These are phyloP conservation scores for Diadumene lineata DNA, from an alignment of 92 coral and sea anemone genomes.

Conservation along the genomic window DNA sequence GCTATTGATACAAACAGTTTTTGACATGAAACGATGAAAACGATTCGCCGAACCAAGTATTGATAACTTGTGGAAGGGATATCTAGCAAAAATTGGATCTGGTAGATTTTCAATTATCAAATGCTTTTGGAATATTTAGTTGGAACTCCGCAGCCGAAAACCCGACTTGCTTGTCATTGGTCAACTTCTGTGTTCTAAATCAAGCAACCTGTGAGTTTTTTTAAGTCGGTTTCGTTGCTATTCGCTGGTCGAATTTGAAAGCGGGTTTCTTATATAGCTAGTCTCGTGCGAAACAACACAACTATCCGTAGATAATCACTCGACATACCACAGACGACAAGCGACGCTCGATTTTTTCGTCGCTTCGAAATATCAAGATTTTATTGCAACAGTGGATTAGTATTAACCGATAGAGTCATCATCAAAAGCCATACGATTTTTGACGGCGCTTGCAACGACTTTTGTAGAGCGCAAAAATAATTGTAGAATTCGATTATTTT, in stretches of 20 bases:
- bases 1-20: background rate
- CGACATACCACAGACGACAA: background rate
- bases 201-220: background rate
- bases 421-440: background rate
- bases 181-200: background rate
- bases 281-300: background rate
- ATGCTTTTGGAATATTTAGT: background rate
- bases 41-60: background rate
- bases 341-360: background rate
- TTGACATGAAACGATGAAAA: background rate
- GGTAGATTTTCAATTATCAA: background rate
- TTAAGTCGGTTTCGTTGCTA: background rate
- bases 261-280: background rate
- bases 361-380: background rate
- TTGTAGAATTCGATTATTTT: too few relatives aligned
- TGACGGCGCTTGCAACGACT: background rate
- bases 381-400: background rate
- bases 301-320: background rate
- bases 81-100: background rate
- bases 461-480: background rate
- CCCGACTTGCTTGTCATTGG: conserved; percentile 4
- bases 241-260: conserved; percentile 9
- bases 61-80: background rate
- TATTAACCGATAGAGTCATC: background rate
- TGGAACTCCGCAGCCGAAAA: background rate